Evolutionary conservation across 2,888 invertebrate species (phyloP), one percentile per base, ranked within the genome.

Genomic region (Ochropleura plecta): DNA sequence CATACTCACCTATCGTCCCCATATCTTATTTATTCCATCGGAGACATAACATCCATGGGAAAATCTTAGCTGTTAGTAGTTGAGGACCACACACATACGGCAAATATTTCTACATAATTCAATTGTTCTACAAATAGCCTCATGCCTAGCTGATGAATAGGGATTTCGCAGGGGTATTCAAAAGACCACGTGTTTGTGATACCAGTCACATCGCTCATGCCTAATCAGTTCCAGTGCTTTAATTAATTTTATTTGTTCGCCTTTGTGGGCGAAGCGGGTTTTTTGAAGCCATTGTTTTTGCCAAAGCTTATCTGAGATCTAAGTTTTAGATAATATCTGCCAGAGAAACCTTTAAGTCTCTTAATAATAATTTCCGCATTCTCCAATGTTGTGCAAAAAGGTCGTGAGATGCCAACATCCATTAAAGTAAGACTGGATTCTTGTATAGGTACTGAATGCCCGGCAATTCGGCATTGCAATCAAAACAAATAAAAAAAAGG

Each of bases 241-340:
- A 78, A 84, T 82, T 78, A 77, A 80, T 78, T 82, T 67, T 63
- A 63, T 85, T 86, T 82, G 71, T 82, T 76, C 67, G 57, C 63
- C 77, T 73, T 78, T 82, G 18, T 53, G 64, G 9, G 65, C 67
- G 60, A 70, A 60, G 53, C 71, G 59, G 57, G 44, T 81, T 71
- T 76, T 65, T 70, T 53, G 42, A 62, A 66, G 18, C 68, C 44
- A 81, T 82, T 80, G 84, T 84, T 78, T 70, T 69, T 70, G 66
- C 59, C 76, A 69, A 77, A 48, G 59, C 77, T 71, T 82, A 86
- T 86, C 76, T 70, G n/a, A 59, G 60, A 83, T 81, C 72, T 72
- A 78, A 62, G 68, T 73, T 73, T 73, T 67, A 73, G 75, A 84
- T 76, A 14, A 62, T 81, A 73, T 78, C 70, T 66, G 8, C 59